Base-by-base conservation (phyloP, 2,888 invertebrate genomes). In the Leptinotarsa rubiginosa region DNA sequence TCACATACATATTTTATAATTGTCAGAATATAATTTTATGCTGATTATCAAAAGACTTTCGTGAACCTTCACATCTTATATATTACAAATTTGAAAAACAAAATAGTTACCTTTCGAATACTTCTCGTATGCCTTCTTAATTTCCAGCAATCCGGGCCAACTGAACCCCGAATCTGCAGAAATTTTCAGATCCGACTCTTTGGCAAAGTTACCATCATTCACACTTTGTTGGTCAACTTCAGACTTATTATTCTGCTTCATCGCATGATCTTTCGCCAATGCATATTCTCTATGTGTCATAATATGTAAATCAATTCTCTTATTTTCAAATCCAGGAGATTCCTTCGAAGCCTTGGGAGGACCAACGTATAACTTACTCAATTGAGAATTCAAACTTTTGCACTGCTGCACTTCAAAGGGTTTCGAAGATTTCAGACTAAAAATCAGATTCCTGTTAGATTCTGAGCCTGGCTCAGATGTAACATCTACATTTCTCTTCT, bases 91-190 rank as follows among this genome's bases (percentile, higher is more conserved):
- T 12, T 1, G 52, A 67, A 70, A 54, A 54, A 47, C 16, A 1
- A 75, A 62, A 15, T 52, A 74, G 76, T 82, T 86, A 92, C 92
- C 91, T 88, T 87, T 86, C 76, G 89, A 89, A 84, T 89, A 91
- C 78, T 88, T 88, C 80, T 87, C 89, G 82, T 90, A 92, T 56
- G 88, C 89, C 78, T 87, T 89, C 73, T 89, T 86, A n/a, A 91
- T 81, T 12, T 87, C 87, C 64, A 90, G 88, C 5, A 90, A 81
- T 1, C 90, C 90, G 0, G 90, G 88, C 91, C 91, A 91, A 49
- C 62, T 75, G 56, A 79, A 77, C 47, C 69, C 76, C 54, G 70
- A 75, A 49, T 49, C 74, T 77, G 75, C 77, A 20, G 70, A 75
- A 20, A 62, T 59, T 25, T 65, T 65, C 22, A 47, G 13, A 68